A percentile compares a stretch with the other conserved stretches of the same genome.
Evolutionary conservation across 92 coral and sea anemone genomes (phyloP).

Genomic region (Siderastrea siderea): DNA sequence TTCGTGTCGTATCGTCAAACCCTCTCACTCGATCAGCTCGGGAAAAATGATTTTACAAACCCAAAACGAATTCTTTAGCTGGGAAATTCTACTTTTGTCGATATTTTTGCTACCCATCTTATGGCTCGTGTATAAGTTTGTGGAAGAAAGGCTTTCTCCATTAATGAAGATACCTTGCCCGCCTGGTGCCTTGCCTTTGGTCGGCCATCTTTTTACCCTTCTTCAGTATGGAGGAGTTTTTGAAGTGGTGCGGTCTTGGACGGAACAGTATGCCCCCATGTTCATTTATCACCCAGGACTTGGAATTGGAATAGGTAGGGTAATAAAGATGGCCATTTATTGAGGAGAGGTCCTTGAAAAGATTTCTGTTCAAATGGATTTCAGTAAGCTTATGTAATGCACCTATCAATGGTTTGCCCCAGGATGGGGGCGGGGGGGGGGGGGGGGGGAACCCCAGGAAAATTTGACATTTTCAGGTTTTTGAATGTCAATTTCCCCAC

Average conservation of each 20-base stretch:
- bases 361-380: no score
- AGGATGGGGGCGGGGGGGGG: no score
- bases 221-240: conserved; percentile 12
- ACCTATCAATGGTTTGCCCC: no score
- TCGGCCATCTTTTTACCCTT: conserved; percentile 63
- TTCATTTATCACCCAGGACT: conserved; percentile 50
- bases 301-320: conserved; percentile 55
- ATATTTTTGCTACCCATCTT: conserved; percentile 3
- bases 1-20: not conserved
- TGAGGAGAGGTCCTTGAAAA: no score
- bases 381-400: no score
- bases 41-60: not conserved
- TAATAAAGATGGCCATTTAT: not conserved
- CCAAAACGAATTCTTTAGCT: not conserved
- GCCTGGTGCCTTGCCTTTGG: conserved; percentile 64
- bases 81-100: not conserved
- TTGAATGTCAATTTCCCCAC: no score
- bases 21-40: no score
- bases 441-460: no score
- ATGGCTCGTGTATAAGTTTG: conserved; percentile 56
- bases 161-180: conserved; percentile 69
- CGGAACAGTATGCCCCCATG: conserved; percentile 61
- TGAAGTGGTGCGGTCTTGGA: conserved; percentile 46
- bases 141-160: conserved; percentile 67
- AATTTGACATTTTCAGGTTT: no score